phyloP scores from a whole-genome alignment of 2,888 invertebrate species.

The Cataglyphis rosenhaueri region DNA sequence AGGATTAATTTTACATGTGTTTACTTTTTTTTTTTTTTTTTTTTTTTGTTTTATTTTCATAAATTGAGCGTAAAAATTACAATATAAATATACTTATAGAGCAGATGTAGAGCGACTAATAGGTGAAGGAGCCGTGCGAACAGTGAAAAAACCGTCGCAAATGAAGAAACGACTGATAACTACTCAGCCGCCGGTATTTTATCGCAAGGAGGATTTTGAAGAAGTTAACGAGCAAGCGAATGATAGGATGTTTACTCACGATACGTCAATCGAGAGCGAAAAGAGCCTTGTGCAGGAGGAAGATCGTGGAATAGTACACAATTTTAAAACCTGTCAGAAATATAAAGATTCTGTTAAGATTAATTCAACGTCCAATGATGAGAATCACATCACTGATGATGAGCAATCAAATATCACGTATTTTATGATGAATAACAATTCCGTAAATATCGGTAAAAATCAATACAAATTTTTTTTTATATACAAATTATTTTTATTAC shows the following conservation, averaged over 20 bases:
- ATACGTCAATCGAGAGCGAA: conserved; percentile 24
- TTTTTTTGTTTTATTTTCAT: background rate
- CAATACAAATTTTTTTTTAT: background rate
- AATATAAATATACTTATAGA: conserved; percentile 69
- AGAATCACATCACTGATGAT: conserved; percentile 53
- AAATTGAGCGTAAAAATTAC: background rate
- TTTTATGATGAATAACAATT: conserved; percentile 72
- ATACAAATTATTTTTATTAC: background rate
- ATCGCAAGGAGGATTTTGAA: conserved; percentile 55
- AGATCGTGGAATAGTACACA: conserved; percentile 30
- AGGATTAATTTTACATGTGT: background rate
- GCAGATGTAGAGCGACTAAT: conserved; percentile 84
- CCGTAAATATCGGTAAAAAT: conserved; percentile 63
- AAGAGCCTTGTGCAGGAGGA: conserved; percentile 15
- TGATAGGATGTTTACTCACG: background rate
- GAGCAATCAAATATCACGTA: conserved; percentile 71
- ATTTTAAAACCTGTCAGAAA: conserved; percentile 23
- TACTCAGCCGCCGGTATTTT: conserved; percentile 69
- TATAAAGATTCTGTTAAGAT: conserved; percentile 46
- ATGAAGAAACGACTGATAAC: conserved; percentile 78
- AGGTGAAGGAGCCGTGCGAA: conserved; percentile 83
- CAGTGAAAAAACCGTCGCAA: conserved; percentile 82
- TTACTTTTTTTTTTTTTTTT: background rate
- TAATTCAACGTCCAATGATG: conserved; percentile 53
- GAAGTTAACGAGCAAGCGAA: background rate